Evolutionary conservation across 2,113 vertebrate species (phyloP), one percentile per base, ranked within the genome.

Genomic region (Benitochromis conjunctus): DNA sequence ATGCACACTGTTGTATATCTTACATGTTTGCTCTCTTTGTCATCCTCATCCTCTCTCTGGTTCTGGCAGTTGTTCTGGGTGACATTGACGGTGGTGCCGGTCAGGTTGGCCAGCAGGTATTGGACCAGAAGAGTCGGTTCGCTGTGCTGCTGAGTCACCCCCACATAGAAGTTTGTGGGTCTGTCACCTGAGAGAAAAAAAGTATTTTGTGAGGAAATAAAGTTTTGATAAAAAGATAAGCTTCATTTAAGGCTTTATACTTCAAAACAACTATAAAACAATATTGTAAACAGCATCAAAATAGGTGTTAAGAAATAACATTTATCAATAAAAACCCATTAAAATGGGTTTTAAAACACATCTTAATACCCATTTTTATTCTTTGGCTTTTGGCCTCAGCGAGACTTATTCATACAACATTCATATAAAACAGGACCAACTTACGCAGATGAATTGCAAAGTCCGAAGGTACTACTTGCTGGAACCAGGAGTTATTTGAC

Each of bases 401-500:
- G n/a, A 3, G 34, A 64, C 10, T 21, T 13, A 43, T 12, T 10
- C 21, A 26, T 14, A 13, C 11, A 54, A 43, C 12, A 19, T 64
- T 58, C n/a, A 0, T 7, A 78, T 4, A 3, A 80, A 79, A 83
- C 36, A 77, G 26, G 19, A 78, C 43, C 1, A 5, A 81, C 97
- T 97, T 92, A 98, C 98, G 93, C 81, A 97, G 92, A 57, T 90
- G 92, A 10, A 86, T 86, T 11, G 87, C 88, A 0, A 96, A 12
- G 10, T 99, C 97, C 0, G 96, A 90, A 53, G 95, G 93, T 11
- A 98, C 79, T 5, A 99, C 69, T 3, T 98, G 95, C 86, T 98
- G 97, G 87, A 99, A 97, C 97, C 98, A 99, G 46, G 97, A 97
- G 82, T 99, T 99, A 92, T 99, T 99, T 55, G 97, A 95, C 90